Evolutionary conservation across 1,140 invertebrate species (phyloP).

Genomic region (Drosophila melanica): DNA sequence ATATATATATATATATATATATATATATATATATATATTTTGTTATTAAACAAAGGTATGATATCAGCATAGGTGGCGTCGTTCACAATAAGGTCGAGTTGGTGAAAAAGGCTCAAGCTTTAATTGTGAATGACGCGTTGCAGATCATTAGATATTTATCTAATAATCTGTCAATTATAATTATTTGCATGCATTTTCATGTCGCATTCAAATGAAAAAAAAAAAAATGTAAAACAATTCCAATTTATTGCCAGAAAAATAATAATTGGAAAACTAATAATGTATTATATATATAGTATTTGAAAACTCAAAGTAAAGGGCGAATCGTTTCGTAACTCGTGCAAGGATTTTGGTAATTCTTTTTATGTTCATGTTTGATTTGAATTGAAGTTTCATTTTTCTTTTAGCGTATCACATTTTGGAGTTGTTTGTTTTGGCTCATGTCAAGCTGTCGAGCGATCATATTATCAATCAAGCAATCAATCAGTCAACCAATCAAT

Average conservation of each 20-base stretch:
- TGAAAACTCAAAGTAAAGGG: conserved; percentile 71
- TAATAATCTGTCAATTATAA: too few relatives aligned
- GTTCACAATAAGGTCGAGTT: conserved; percentile 16
- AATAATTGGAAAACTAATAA: conserved; percentile 16
- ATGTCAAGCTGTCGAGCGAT: conserved; percentile 8
- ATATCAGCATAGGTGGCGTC: conserved; percentile 1
- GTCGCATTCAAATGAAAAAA: background rate
- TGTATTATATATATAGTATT: conserved; percentile 5
- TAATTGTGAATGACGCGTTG: conserved; percentile 15
- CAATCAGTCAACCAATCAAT: conserved; percentile 16
- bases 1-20: background rate
- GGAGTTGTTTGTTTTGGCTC: background rate
- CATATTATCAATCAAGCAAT: conserved; percentile 1
- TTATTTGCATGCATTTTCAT: conserved; percentile 17
- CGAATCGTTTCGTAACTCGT: conserved; percentile 81
- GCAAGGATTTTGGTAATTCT: conserved; percentile 74
- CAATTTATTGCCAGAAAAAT: conserved; percentile 70
- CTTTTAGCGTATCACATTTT: conserved; percentile 32
- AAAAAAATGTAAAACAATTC: conserved; percentile 50
- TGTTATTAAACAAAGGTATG: conserved; percentile 8
- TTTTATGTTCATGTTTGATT: conserved; percentile 8
- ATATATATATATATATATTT: too few relatives aligned
- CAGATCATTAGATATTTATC: conserved; percentile 5
- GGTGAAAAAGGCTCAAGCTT: background rate
- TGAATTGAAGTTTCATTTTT: conserved; percentile 4